A percentile compares a stretch with the other conserved stretches of the same genome.
Evolutionary conservation across 2,797 vertebrate species (phyloP).

Genomic region (Clamator glandarius): DNA sequence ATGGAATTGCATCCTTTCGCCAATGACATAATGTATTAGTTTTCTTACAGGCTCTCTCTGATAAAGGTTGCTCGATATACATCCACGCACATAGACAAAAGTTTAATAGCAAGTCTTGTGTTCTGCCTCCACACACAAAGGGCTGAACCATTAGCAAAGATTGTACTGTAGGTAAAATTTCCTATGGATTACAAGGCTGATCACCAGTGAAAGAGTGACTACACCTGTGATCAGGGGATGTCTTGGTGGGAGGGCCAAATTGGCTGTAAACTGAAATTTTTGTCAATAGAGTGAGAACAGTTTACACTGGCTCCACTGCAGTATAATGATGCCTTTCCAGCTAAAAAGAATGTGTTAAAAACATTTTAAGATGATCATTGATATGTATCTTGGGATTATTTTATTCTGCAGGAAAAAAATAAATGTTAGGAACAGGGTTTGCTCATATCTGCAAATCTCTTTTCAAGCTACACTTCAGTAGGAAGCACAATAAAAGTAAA

Average conservation of each 20-base stretch:
- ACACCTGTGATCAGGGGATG: neutral
- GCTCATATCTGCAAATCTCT: conserved; percentile 9
- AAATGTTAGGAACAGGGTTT: neutral
- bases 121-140: neutral
- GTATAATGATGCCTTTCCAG: neutral
- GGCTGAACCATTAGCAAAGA: neutral
- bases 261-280: neutral
- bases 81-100: neutral
- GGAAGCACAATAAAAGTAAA: conserved; percentile 11
- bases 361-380: neutral
- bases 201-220: neutral
- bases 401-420: neutral
- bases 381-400: conserved; percentile 16
- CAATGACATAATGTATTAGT: neutral
- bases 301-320: neutral
- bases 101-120: neutral
- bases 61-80: neutral
- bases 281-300: neutral
- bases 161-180: neutral
- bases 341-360: neutral
- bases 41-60: neutral
- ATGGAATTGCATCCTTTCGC: neutral
- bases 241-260: neutral
- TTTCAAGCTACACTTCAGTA: conserved; percentile 40
- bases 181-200: neutral